Evolutionary conservation across 2,113 vertebrate species (phyloP).

Genomic region (Narcine bancroftii): DNA sequence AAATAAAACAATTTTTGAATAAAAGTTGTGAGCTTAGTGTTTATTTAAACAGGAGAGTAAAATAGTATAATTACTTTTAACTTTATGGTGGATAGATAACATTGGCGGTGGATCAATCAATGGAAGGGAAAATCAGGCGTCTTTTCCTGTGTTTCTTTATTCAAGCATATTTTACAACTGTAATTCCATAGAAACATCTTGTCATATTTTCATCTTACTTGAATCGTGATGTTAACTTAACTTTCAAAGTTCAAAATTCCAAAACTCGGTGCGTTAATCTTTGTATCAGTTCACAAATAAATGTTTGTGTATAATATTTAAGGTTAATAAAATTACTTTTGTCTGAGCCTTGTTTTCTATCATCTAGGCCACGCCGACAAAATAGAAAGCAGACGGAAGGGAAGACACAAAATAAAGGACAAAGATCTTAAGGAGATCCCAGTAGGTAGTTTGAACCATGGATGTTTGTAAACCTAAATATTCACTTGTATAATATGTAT

Average conservation of each 20-base stretch:
- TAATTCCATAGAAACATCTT: not conserved
- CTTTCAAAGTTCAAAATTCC: not conserved
- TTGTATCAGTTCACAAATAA: not conserved
- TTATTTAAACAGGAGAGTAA: not conserved
- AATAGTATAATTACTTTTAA: not conserved
- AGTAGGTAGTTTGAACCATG: conserved; percentile 60
- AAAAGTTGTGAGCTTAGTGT: not conserved
- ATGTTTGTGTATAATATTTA: conserved; percentile 9
- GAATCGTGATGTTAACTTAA: not conserved
- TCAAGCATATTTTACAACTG: not conserved
- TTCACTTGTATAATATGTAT: not conserved
- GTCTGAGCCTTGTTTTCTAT: conserved; percentile 39
- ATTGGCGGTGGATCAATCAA: not conserved
- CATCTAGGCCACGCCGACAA: conserved; percentile 65
- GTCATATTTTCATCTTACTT: conserved; percentile 19
- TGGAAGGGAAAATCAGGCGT: not conserved
- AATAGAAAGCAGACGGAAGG: conserved; percentile 81
- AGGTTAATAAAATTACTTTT: not conserved
- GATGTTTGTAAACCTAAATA: conserved; percentile 1
- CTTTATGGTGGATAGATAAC: not conserved
- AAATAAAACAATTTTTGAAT: not conserved
- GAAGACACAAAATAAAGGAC: conserved; percentile 75
- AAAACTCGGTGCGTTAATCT: not conserved
- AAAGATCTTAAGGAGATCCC: conserved; percentile 86
- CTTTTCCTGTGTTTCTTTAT: not conserved